Base-by-base conservation (phyloP, 2,888 invertebrate genomes). In the Lasius fuliginosus region DNA sequence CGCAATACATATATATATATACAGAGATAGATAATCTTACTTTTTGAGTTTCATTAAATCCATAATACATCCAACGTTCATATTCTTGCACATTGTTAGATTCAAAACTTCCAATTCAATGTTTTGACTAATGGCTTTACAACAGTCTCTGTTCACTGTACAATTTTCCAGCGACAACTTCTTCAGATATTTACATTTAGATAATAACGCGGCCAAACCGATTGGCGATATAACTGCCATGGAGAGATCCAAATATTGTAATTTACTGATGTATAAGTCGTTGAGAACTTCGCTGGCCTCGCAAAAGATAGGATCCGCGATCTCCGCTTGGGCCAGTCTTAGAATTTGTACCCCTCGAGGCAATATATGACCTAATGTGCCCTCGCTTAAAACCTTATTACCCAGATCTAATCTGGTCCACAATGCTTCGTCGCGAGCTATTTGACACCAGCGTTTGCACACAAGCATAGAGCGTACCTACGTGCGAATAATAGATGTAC, bases 111-210 rank as follows among this genome's bases (percentile, higher is more conserved):
- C 98, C 87, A 99, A 94, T 65, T 97, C 95, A 68, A 92, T 94
- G 93, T 97, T 98, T 92, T 96, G 93, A 89, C 97, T 96, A 84
- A 99, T 97, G 73, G 97, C 96, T 84, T 95, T 94, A 92, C 98
- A 97, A 33, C 97, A 96, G 1, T 95, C 95, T 86, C 96, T 96
- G 89, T 96, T 96, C 0, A 99, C 85, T 11, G 95, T 94, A 30
- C 98, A 96, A 91, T 97, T 97, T 94, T 99, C 99, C 79, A 99
- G 94, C 90, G 99, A 99, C 4, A 99, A 95, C 94, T 98, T 99
- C 92, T 96, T 97, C 49, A 99, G 95, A 15, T 96, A 95, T 6
- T 96, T 96, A 94, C 98, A 98, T 8, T 96, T 96, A 1, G 95
- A 94, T 53, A 99, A 95, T n/a, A 97, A 88, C 64, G 94, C 90